Conservation (phyloP, 2,888 invertebrate genomes). For the Rambutsinella grinnellia region DNA sequence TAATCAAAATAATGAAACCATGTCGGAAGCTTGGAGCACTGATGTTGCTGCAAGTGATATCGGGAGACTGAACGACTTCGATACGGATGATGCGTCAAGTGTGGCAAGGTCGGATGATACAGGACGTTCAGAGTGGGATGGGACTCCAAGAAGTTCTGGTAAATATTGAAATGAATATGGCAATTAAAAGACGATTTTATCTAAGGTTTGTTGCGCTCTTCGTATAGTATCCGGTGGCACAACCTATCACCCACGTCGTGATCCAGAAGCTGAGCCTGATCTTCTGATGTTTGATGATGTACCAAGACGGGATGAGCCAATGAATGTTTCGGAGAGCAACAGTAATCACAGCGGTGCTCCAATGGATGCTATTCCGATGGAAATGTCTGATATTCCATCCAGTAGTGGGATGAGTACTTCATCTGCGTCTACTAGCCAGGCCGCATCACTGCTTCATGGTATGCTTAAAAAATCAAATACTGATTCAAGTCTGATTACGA, state of each 20-base stretch:
- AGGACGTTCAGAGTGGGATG: conserved; percentile 73
- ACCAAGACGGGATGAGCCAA: conserved; percentile 41
- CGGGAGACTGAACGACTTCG: conserved; percentile 89
- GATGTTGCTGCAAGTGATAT: conserved; percentile 95
- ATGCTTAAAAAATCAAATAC: not conserved
- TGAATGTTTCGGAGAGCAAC: conserved; percentile 44
- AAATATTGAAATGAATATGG: no score
- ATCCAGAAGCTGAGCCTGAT: conserved; percentile 58
- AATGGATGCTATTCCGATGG: conserved; percentile 49
- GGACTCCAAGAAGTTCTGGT: conserved; percentile 63
- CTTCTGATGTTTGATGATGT: conserved; percentile 61
- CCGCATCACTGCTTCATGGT: conserved; percentile 34
- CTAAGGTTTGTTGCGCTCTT: not conserved
- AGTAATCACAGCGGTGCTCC: conserved; percentile 26
- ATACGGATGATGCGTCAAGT: conserved; percentile 78
- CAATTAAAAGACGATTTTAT: conserved; percentile 5
- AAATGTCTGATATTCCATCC: conserved; percentile 36
- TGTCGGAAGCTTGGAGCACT: conserved; percentile 88
- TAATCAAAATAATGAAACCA: conserved; percentile 54
- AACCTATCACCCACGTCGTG: conserved; percentile 18
- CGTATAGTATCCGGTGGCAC: conserved; percentile 52
- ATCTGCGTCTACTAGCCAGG: conserved; percentile 24
- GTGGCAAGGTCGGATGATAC: conserved; percentile 83
- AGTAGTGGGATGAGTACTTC: conserved; percentile 9
- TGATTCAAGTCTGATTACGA: not conserved